Evolutionary conservation across 2,888 invertebrate genomes (phyloP), one percentile per base, ranked within the genome.

Genomic region (Dynastes tityus): DNA sequence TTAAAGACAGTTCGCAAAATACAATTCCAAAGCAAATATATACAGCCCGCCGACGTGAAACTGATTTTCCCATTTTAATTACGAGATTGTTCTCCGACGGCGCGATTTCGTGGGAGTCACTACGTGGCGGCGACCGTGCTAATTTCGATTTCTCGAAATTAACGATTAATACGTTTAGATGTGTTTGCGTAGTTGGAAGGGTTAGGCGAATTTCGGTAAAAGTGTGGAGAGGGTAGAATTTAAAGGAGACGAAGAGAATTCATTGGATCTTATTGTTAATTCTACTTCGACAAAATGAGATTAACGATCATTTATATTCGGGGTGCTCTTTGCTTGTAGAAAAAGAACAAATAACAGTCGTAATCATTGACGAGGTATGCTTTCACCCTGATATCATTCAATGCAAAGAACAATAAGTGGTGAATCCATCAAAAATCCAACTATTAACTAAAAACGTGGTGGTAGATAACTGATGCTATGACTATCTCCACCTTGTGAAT

Each of bases 111-210:
- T 27, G 6, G 27, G 37, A 64, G 45, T 5, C 37, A 27, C 27
- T 5, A 5, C 2, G 11, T 11, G 8, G 45, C 45, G 45, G 49
- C 75, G 53, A 67, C 37, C 55, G 68, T 77, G 49, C 16, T 68
- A 67, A 64, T 75, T 75, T 65, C 63, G 51, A 77, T 83, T 80
- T 79, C 63, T 51, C 76, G 22, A 37, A 67, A 76, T 76, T 76
- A 76, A 76, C 67, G 55, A 76, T 67, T 76, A 76, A 77, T 77
- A 77, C 77, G 71, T 71, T 77, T 77, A 77, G 77, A 61, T 51
- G 45, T 77, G 64, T 77, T 77, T 77, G 77, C 70, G 63, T 70
- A 71, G 40, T 49, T 22, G 77, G 9, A 68, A 51, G 16, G 61
- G 58, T 32, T 40, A 9, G 27, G 58, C 40, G 67, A 67, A 29